Conservation (phyloP, 2,797 vertebrate species). For the Spinus olivaceus region DNA sequence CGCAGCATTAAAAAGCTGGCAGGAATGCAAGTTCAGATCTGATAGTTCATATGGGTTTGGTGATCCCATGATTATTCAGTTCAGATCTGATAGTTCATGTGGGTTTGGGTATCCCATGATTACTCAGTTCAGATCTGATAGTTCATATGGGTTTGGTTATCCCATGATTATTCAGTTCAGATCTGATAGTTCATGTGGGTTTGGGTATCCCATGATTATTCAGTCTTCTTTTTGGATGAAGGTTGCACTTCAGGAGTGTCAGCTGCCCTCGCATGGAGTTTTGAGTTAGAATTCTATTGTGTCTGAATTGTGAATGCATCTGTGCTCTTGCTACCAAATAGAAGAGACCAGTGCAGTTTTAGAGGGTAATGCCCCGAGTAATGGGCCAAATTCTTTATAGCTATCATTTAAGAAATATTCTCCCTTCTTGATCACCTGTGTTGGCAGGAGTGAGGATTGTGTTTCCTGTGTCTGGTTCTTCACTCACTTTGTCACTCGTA, state of each 20-base stretch:
- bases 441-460: neutral
- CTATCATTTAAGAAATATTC: neutral
- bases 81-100: neutral
- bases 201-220: neutral
- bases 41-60: neutral
- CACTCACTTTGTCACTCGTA: accelerated
- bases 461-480: neutral
- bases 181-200: neutral
- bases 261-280: neutral
- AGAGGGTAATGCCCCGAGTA: neutral
- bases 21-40: neutral
- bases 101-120: neutral
- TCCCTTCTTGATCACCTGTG: neutral
- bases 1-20: neutral
- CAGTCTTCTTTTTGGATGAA: neutral
- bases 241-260: neutral
- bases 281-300: neutral
- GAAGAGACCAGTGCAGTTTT: neutral
- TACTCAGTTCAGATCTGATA: neutral
- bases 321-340: neutral
- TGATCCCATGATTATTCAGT: neutral
- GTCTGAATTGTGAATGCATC: neutral
- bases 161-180: neutral
- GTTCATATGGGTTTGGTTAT: neutral
- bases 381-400: neutral